Conservation (phyloP, 2,113 vertebrate genomes). For the Pteropus alecto region DNA sequence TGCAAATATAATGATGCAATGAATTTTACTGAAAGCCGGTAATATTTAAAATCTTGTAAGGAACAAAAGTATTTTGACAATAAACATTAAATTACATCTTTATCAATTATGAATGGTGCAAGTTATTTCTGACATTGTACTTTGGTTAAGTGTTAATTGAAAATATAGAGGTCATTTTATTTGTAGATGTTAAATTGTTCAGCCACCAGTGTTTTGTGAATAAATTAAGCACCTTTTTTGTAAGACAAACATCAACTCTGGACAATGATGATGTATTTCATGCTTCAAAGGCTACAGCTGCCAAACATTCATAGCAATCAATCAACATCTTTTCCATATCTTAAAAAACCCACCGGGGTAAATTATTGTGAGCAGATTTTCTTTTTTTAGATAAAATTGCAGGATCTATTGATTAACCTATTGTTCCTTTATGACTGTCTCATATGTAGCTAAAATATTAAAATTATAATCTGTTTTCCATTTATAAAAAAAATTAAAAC, state of each 20-base stretch:
- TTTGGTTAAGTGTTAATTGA: conserved; percentile 61
- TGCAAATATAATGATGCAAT: conserved; percentile 61
- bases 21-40: conserved; percentile 64
- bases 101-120: conserved; percentile 44
- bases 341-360: conserved; percentile 55
- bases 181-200: conserved; percentile 73
- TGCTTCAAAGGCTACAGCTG: conserved; percentile 79
- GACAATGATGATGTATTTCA: conserved; percentile 76
- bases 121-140: conserved; percentile 66
- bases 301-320: conserved; percentile 73
- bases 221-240: conserved; percentile 74
- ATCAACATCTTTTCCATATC: conserved; percentile 66
- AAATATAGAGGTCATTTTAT: conserved; percentile 63
- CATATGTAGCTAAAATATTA: conserved; percentile 60
- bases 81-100: conserved; percentile 63
- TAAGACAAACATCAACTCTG: conserved; percentile 68
- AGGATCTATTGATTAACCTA: conserved; percentile 66
- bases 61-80: conserved; percentile 72
- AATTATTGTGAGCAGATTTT: conserved; percentile 69
- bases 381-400: conserved; percentile 56
- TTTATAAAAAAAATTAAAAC: conserved; percentile 29
- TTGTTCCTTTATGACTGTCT: conserved; percentile 63
- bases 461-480: conserved; percentile 53
- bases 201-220: conserved; percentile 70
- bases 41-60: conserved; percentile 76